phyloP scores from a whole-genome alignment of 2,797 vertebrate genomes.

The Siniperca scherzeri region DNA sequence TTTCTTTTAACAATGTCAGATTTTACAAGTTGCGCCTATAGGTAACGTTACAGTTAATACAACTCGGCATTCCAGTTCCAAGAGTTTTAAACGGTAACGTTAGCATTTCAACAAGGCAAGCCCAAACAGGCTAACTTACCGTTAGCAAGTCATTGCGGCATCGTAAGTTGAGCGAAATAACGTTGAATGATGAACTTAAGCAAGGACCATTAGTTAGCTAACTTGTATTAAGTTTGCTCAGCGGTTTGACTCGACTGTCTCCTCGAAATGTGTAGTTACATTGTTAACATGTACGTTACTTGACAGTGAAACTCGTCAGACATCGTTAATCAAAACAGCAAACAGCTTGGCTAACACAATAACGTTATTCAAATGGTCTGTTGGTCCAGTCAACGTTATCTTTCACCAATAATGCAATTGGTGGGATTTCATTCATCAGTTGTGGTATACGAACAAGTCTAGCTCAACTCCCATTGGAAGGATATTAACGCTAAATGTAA shows the following conservation, averaged over 20 bases:
- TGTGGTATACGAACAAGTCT: fast-evolving
- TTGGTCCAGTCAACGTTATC: not conserved
- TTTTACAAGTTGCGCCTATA: not conserved
- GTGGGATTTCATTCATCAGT: not conserved
- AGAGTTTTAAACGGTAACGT: not conserved
- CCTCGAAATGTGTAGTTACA: not conserved
- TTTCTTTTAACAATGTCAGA: not conserved
- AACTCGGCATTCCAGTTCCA: not conserved
- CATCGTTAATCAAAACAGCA: conserved; percentile 54
- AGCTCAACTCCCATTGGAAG: fast-evolving
- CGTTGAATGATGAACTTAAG: not conserved
- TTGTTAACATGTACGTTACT: not conserved
- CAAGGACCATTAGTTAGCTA: fast-evolving
- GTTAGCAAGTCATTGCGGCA: conserved; percentile 41
- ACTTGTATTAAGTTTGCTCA: fast-evolving
- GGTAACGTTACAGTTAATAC: not conserved
- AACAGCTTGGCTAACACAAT: not conserved
- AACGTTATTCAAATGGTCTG: not conserved
- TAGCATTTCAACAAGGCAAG: conserved; percentile 33
- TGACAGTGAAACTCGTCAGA: conserved; percentile 19
- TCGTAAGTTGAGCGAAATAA: not conserved
- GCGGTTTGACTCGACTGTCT: not conserved
- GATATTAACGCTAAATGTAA: not conserved
- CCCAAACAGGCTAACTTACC: conserved; percentile 35
- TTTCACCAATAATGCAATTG: not conserved